Evolutionary conservation across 2,888 invertebrate species (phyloP), one percentile per base, ranked within the genome.

Genomic region (Drosophila atroscutellata): DNA sequence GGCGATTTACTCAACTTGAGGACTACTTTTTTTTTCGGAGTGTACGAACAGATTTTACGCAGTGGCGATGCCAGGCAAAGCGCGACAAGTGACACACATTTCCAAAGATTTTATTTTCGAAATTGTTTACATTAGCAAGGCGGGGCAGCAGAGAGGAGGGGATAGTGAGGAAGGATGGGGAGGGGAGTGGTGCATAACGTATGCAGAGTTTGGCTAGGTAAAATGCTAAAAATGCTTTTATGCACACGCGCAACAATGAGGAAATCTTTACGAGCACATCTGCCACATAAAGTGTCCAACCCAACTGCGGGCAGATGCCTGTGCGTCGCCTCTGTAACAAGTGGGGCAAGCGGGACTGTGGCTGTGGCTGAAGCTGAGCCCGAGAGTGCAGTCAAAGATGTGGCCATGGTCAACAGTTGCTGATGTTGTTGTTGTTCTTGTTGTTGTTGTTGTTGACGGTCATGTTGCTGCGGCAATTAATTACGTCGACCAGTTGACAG

Each of bases 211-310:
- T 65, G 78, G 42, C 68, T 75, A 75, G 72, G 75, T 79, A 78
- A 79, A 79, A 76, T 80, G 81, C 71, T 79, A 54, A 76, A 87
- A 81, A 86, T 88, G 83, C 83, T 86, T 86, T 89, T 86, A 89
- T 86, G 87, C 89, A 83, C 87, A 89, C 83, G 86, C 83, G 71
- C 80, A 79, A 80, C 87, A 89, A 86, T 86, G 87, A 83, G 86
- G 89, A 83, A 86, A 86, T 86, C 89, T 89, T 86, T 86, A 89
- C 87, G 89, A 86, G 87, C 87, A 81, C 86, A 89, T 86, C 89
- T 84, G 85, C 81, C 86, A 81, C 86, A 86, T 87, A 86, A 87
- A 86, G 78, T 82, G 88, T 82, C 81, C 88, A 72, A 75, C 60
- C 67, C 51, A 75, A 79, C 77, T 68, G 77, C 77, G 72, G 72